These are phyloP conservation scores for Chloropsis cyanopogon DNA, from an alignment of 2,113 vertebrate genomes.

Conservation along the genomic window DNA sequence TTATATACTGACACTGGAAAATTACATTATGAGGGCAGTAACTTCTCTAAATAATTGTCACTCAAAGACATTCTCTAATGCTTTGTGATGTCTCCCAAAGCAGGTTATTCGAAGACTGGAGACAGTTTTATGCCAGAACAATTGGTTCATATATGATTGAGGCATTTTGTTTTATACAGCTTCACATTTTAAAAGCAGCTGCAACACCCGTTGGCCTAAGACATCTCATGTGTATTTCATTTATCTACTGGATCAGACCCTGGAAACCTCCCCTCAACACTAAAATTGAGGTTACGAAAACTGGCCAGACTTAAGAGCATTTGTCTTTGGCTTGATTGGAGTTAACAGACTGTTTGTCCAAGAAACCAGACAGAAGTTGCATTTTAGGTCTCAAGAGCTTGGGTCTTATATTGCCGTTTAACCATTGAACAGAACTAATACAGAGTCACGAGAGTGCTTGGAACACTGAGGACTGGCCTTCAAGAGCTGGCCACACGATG, in stretches of 20 bases:
- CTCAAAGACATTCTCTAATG: conserved; percentile 15
- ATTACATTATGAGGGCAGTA: conserved; percentile 39
- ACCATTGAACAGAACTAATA: neutral
- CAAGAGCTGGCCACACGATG: fast-evolving
- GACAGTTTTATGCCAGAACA: neutral
- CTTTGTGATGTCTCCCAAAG: conserved; percentile 6
- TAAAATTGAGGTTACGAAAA: neutral
- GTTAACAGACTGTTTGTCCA: conserved; percentile 4
- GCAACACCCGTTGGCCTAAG: conserved; percentile 37
- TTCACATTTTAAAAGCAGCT: neutral
- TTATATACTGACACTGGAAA: conserved; percentile 50
- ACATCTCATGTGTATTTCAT: conserved; percentile 15
- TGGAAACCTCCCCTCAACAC: conserved; percentile 17
- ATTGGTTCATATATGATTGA: neutral
- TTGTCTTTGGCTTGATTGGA: conserved; percentile 23
- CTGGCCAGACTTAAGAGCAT: neutral
- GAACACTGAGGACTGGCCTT: neutral
- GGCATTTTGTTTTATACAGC: conserved; percentile 5
- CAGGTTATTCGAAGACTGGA: neutral
- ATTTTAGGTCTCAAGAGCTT: neutral
- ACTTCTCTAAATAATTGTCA: conserved; percentile 52
- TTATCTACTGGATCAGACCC: neutral
- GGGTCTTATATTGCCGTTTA: conserved; percentile 5
- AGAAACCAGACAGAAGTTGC: conserved; percentile 21
- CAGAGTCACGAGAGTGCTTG: neutral